Percentiles rank a stretch among this genome's conserved stretches.
phyloP scores from a whole-genome alignment of 1,140 invertebrate species.

The Choristoneura fumiferana region DNA sequence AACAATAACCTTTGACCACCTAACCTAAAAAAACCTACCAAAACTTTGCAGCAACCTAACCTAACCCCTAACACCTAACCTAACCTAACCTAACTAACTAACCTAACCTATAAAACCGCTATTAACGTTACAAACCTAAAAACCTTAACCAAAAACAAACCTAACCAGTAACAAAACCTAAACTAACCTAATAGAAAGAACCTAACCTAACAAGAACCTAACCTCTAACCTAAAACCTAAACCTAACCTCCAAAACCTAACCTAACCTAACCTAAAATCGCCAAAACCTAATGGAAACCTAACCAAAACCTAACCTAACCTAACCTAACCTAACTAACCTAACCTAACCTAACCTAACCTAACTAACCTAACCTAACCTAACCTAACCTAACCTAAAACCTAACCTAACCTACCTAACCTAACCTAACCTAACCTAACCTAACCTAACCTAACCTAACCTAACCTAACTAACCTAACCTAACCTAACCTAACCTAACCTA shows the following conservation, averaged over 20 bases:
- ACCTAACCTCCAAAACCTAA: too few relatives aligned
- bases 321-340: conserved; percentile 33
- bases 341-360: conserved; percentile 35
- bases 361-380: conserved; percentile 34
- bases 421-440: too few relatives aligned
- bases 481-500: conserved; percentile 26
- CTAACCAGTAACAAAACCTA: conserved; percentile 24
- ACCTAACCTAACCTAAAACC: too few relatives aligned
- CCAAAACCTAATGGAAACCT: too few relatives aligned
- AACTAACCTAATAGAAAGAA: conserved; percentile 23
- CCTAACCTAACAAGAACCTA: conserved; percentile 28
- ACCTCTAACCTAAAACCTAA: too few relatives aligned
- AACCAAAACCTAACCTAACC: conserved; percentile 27
- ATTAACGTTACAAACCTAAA: too few relatives aligned
- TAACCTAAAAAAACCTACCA: conserved; percentile 39
- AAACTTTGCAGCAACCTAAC: too few relatives aligned
- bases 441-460: too few relatives aligned
- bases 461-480: conserved; percentile 32
- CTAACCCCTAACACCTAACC: too few relatives aligned
- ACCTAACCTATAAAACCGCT: too few relatives aligned
- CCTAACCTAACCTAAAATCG: conserved; percentile 32
- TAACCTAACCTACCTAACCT: too few relatives aligned
- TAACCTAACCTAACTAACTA: conserved; percentile 19
- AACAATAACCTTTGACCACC: conserved; percentile 27
- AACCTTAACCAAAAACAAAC: too few relatives aligned